A percentile compares a stretch with the other conserved stretches of the same genome.
Evolutionary conservation across 1,140 invertebrate species (phyloP).

Genomic region (Leptinotarsa texana): DNA sequence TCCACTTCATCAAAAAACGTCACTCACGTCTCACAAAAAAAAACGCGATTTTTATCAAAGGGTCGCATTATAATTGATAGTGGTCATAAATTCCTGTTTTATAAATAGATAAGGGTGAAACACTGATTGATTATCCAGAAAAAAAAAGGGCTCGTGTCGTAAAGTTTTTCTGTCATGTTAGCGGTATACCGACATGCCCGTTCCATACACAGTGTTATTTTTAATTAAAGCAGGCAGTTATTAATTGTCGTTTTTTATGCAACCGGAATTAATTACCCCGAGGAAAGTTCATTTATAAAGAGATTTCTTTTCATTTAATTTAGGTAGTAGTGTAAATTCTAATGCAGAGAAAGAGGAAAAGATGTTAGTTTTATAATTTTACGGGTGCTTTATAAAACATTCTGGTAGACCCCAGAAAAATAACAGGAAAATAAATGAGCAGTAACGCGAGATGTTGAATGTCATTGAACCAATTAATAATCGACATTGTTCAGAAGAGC

Average conservation of each 20-base stretch:
- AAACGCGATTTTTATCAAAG: not conserved
- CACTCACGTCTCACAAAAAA: not conserved
- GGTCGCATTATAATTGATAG: constrained; percentile 6
- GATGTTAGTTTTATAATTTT: no score
- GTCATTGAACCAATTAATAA: no score
- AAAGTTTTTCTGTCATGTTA: not conserved
- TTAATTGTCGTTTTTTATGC: not conserved
- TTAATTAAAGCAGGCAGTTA: constrained; percentile 1
- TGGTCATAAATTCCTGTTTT: constrained; percentile 1
- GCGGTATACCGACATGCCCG: not conserved
- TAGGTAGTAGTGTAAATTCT: not conserved
- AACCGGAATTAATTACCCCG: not conserved
- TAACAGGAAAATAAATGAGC: no score
- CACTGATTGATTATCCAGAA: constrained; percentile 2
- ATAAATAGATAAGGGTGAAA: constrained; percentile 3
- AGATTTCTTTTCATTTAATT: constrained; percentile 4
- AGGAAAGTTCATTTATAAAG: not conserved
- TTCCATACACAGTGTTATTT: not conserved
- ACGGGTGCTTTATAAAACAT: no score
- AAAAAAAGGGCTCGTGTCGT: not conserved
- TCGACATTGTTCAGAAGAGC: no score
- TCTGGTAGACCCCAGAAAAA: no score
- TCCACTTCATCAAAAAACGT: not conserved
- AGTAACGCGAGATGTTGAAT: no score
- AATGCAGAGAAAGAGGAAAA: no score